Conservation (phyloP, 2,797 vertebrate genomes). For the Myotis planiceps region DNA sequence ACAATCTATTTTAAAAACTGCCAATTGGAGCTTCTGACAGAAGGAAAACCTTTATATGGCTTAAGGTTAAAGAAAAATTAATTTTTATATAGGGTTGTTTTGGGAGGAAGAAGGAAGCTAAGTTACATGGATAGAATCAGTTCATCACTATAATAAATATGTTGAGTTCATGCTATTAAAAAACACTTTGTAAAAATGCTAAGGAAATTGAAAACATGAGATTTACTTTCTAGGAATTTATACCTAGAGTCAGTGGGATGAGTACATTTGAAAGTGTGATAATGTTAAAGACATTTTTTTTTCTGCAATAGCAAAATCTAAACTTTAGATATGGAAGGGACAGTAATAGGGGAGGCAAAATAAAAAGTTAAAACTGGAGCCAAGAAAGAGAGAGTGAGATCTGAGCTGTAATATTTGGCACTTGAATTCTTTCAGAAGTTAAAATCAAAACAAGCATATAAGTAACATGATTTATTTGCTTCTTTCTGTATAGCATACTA, state of each 20-base stretch:
- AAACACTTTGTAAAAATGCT: background rate
- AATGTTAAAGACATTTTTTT: background rate
- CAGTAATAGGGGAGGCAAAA: background rate
- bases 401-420: background rate
- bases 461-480: background rate
- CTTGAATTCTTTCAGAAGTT: background rate
- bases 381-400: background rate
- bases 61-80: background rate
- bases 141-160: background rate
- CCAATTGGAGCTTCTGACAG: background rate
- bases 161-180: background rate
- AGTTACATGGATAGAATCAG: background rate
- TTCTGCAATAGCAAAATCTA: background rate
- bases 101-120: background rate
- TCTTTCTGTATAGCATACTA: background rate
- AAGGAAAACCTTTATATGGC: background rate
- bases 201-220: background rate
- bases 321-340: background rate
- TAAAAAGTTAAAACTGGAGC: background rate
- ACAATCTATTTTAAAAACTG: slow-evolving; percentile 1
- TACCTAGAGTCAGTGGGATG: background rate
- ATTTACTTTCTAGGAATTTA: background rate
- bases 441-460: background rate
- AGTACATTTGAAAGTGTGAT: background rate
- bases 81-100: background rate